Evolutionary conservation across 2,797 vertebrate genomes (phyloP).

Genomic region (Stomatorhinus walkeri): DNA sequence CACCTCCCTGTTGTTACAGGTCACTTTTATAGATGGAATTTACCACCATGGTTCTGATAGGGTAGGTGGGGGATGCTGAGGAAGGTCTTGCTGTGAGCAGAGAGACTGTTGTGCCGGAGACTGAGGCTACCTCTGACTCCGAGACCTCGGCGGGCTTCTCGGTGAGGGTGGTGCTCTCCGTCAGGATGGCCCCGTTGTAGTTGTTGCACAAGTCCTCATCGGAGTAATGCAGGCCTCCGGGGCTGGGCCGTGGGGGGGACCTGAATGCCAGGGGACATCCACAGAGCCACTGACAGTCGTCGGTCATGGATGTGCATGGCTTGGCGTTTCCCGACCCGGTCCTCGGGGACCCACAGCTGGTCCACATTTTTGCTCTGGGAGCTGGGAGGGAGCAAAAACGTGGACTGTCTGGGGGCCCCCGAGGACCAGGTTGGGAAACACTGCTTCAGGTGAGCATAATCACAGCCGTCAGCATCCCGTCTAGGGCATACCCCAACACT

Average conservation of each 20-base stretch:
- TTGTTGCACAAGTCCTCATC: constrained; percentile 91
- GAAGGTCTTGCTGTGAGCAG: not conserved
- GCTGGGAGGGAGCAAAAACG: not conserved
- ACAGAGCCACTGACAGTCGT: not conserved
- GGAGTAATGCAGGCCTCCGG: constrained; percentile 86
- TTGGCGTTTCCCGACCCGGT: not conserved
- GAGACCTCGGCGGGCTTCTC: constrained; percentile 81
- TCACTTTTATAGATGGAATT: not conserved
- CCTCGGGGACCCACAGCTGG: not conserved
- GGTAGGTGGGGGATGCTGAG: not conserved
- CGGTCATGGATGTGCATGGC: not conserved
- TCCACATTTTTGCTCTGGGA: not conserved
- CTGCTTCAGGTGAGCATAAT: not conserved
- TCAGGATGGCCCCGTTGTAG: constrained; percentile 80
- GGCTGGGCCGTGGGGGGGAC: constrained; percentile 90
- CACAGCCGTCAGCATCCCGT: not conserved
- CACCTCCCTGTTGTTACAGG: not conserved
- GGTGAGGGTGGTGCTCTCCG: constrained; percentile 72
- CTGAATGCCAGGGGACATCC: constrained; percentile 43
- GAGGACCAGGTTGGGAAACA: not conserved
- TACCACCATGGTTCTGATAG: not conserved
- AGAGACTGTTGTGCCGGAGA: not conserved
- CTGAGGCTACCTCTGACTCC: constrained; percentile 76
- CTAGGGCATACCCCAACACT: not conserved
- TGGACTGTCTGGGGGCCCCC: not conserved